Conservation (phyloP, 1,140 invertebrate genomes). For the Drepana arcuata region DNA sequence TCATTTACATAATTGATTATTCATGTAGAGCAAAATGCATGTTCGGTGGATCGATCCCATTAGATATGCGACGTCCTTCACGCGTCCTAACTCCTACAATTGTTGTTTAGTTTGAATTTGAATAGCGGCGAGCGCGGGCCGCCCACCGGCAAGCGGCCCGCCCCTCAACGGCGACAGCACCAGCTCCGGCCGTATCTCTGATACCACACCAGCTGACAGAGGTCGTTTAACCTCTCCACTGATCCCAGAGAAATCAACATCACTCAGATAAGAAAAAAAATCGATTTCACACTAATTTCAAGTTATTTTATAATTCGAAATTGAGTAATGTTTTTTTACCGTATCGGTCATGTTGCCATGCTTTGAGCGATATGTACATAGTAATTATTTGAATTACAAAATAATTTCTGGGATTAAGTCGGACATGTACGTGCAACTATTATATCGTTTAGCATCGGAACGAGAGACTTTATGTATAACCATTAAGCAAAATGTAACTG, state of each 20-base stretch:
- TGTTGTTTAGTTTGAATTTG: conserved; percentile 63
- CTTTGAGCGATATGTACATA: conserved; percentile 16
- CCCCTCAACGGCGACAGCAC: conserved; percentile 35
- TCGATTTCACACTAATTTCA: conserved; percentile 23
- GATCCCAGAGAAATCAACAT: not conserved
- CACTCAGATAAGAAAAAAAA: conserved; percentile 12
- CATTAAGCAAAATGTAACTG: too few species aligned
- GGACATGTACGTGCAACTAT: conserved; percentile 22
- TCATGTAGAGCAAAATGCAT: conserved; percentile 63
- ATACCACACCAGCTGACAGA: not conserved
- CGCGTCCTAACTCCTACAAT: conserved; percentile 68
- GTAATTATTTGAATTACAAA: conserved; percentile 35
- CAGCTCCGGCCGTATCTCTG: conserved; percentile 11
- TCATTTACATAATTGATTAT: conserved; percentile 68
- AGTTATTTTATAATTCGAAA: conserved; percentile 5
- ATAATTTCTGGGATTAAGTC: conserved; percentile 31
- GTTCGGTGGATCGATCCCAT: conserved; percentile 57
- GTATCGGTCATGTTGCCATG: conserved; percentile 8
- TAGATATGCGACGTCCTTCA: conserved; percentile 68
- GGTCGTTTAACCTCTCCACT: not conserved
- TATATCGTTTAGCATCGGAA: conserved; percentile 21
- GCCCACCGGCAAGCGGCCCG: conserved; percentile 40
- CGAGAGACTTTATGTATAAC: conserved; percentile 12
- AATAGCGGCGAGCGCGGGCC: conserved; percentile 49
- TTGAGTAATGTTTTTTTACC: conserved; percentile 22